phyloP scores from a whole-genome alignment of 2,113 vertebrate genomes.

The Ptilonorhynchus violaceus region DNA sequence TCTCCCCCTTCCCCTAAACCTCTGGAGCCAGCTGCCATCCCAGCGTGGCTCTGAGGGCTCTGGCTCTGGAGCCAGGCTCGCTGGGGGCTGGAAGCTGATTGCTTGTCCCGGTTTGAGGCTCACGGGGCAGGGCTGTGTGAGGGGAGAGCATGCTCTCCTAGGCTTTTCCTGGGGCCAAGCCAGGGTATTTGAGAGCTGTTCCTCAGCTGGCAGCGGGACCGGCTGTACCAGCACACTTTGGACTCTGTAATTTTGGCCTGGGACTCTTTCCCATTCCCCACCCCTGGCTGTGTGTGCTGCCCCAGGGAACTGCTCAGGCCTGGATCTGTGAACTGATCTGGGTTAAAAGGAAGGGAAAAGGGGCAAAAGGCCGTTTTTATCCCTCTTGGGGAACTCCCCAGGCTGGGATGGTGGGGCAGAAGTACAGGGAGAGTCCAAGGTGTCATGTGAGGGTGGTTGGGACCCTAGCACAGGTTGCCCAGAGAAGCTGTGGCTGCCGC shows the following conservation, averaged over 20 bases:
- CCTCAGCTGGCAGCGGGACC: neutral
- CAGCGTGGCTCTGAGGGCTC: neutral
- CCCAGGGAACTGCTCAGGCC: neutral
- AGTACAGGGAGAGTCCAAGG: neutral
- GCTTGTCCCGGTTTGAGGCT: neutral
- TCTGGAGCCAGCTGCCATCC: neutral
- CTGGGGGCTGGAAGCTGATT: neutral
- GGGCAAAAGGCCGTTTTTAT: fast-evolving
- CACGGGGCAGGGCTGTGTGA: fast-evolving
- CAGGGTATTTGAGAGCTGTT: constrained; percentile 7
- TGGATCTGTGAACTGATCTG: neutral
- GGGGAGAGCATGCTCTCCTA: neutral
- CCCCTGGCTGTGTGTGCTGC: neutral
- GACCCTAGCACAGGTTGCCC: neutral
- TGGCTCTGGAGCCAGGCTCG: fast-evolving
- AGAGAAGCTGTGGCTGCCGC: neutral
- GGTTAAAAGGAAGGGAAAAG: neutral
- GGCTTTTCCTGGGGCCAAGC: constrained; percentile 31
- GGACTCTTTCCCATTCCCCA: neutral
- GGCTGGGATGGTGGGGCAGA: neutral
- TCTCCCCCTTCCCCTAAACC: neutral
- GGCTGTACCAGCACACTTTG: constrained; percentile 41
- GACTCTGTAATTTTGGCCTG: constrained; percentile 43
- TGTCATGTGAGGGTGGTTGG: fast-evolving
- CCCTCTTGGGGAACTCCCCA: neutral